These are phyloP conservation scores for Acrocephalus arundinaceus DNA, from an alignment of 2,113 vertebrate genomes.

Conservation along the genomic window DNA sequence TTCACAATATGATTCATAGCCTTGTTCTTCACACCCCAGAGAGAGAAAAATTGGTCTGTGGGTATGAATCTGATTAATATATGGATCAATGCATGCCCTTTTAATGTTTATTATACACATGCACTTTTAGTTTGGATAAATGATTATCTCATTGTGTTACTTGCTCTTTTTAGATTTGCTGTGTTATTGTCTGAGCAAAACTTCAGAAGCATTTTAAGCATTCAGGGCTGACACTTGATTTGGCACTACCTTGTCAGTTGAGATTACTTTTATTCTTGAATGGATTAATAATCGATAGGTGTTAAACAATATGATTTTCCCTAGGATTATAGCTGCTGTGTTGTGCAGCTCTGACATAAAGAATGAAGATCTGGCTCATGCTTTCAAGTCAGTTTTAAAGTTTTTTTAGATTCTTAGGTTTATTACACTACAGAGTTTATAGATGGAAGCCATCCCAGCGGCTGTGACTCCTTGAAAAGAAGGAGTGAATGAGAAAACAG, in stretches of 20 bases:
- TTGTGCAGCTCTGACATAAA: not conserved
- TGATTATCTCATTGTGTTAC: not conserved
- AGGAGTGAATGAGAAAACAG: not conserved
- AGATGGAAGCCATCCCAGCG: not conserved
- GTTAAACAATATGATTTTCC: not conserved
- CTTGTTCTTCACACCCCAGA: conserved; percentile 15
- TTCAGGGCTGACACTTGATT: not conserved
- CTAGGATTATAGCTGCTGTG: not conserved
- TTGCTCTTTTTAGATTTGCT: not conserved
- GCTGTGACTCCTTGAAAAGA: not conserved
- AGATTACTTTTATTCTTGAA: not conserved
- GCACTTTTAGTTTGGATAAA: not conserved
- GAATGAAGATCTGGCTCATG: not conserved
- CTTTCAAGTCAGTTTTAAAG: not conserved
- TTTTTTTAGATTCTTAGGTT: not conserved
- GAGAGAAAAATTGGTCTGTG: conserved; percentile 29
- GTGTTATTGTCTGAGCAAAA: not conserved
- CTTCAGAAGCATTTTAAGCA: not conserved
- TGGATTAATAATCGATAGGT: not conserved
- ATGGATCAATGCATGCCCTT: conserved; percentile 40
- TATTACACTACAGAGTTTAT: not conserved
- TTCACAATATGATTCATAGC: conserved; percentile 22
- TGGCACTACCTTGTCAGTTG: not conserved
- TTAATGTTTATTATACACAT: conserved; percentile 32
- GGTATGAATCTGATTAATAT: conserved; percentile 49